Conservation (phyloP, 2,113 vertebrate species). For the Hippopotamus amphibius region DNA sequence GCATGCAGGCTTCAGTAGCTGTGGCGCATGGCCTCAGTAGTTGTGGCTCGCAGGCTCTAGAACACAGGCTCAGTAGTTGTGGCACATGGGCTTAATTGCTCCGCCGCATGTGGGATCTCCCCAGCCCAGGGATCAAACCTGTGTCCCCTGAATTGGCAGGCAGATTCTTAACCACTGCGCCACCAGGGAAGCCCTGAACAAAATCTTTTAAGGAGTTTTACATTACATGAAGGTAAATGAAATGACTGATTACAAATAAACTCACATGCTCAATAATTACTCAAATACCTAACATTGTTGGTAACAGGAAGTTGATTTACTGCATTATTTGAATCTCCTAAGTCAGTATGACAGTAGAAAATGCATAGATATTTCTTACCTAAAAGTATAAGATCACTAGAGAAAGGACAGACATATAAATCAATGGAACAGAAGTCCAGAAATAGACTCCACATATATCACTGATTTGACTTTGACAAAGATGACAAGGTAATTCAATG, state of each 20-base stretch:
- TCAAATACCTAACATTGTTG: constrained; percentile 3
- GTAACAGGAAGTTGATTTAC: neutral
- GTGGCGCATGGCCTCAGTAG: no score
- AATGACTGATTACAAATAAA: constrained; percentile 28
- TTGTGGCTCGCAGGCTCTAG: no score
- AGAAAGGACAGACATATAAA: neutral
- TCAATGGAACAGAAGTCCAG: neutral
- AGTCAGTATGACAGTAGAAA: neutral
- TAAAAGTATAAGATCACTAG: neutral
- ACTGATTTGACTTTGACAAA: neutral
- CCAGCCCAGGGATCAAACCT: no score
- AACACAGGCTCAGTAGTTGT: no score
- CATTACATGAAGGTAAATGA: neutral
- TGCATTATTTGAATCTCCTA: neutral
- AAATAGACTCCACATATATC: neutral
- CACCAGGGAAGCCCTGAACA: neutral
- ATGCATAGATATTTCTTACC: neutral
- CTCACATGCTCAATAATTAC: neutral
- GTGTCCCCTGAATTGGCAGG: no score
- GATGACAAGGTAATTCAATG: neutral
- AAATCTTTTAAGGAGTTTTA: neutral
- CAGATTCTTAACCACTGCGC: no score
- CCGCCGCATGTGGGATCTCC: no score
- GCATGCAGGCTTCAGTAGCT: no score
- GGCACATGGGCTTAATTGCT: no score